A percentile compares a stretch with the other conserved stretches of the same genome.
phyloP scores from a whole-genome alignment of 2,113 vertebrate species.

The Ovis aries region ARS-UI_Ramb_v3.0 NC_056077.1:2789001-2789500 shows the following conservation, averaged over 20 bases:
- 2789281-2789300: background rate
- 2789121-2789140: background rate
- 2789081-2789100: background rate
- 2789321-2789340: background rate
- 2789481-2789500: background rate
- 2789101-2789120: too few species aligned
- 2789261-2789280: background rate
- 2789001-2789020: background rate
- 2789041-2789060: background rate
- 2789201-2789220: background rate
- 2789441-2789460: background rate
- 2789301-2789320: background rate
- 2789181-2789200: background rate
- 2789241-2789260: background rate
- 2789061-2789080: too few species aligned
- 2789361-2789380: background rate
- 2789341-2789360: background rate
- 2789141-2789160: background rate
- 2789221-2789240: background rate
- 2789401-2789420: fast-evolving
- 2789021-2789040: background rate
- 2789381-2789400: background rate
- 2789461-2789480: background rate
- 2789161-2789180: background rate
- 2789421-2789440: background rate